Base-by-base conservation (phyloP, 2,888 invertebrate genomes). In the Parochlus steinenii region DNA sequence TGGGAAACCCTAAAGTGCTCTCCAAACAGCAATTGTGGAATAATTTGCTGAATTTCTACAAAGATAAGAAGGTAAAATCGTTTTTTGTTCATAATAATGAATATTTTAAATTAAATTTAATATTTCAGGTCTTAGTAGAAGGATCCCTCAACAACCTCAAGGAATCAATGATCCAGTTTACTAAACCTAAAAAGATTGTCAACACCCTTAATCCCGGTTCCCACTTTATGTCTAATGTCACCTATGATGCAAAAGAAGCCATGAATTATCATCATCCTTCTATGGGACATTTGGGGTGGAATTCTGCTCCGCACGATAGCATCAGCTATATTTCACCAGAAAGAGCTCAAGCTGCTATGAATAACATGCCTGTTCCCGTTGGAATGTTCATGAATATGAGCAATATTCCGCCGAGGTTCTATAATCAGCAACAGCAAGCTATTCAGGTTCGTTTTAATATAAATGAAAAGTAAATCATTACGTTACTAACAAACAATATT, bases 21-120 rank as follows among this genome's bases (percentile, higher is more conserved):
- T 90, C 95, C 6, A 95, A 95, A 62, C 97, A 99, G 62, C 89
- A 90, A 1, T 65, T 98, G 2, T 98, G 98, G 98, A 95, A 98
- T 58, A 95, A 98, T 53, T 65, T 98, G 46, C 65, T 98, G 41
- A 89, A 86, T 26, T 93, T 93, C 55, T 97, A 92, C 64, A 97
- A 98, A 56, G 97, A 97, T 55, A 86, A 95, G 43, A 86, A 89
- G 53, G 87, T 90, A 24, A n/a, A n/a, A n/a, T n/a, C n/a, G n/a
- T n/a, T n/a, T n/a, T n/a, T n/a, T n/a, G n/a, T n/a, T n/a, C n/a
- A n/a, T n/a, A n/a, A n/a, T n/a, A n/a, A n/a, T n/a, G n/a, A n/a
- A n/a, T n/a, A n/a, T n/a, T n/a, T n/a, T n/a, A n/a, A n/a, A n/a
- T n/a, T n/a, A n/a, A n/a, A n/a, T n/a, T n/a, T n/a, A n/a, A n/a